A percentile compares a stretch with the other conserved stretches of the same genome.
Evolutionary conservation across 2,888 invertebrate species (phyloP).

Genomic region (Ophraella communa): DNA sequence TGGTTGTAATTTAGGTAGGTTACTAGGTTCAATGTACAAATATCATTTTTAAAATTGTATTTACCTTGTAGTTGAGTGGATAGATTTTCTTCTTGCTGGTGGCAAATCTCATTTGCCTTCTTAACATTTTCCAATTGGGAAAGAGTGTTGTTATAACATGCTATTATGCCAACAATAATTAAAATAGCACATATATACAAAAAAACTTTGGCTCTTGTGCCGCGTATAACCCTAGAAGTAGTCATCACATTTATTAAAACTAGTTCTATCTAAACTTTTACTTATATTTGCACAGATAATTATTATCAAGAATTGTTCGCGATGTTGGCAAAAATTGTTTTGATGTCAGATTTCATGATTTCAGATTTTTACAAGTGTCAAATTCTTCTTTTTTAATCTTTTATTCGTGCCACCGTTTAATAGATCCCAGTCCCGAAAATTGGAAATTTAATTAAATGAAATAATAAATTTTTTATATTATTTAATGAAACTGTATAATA

Average conservation of each 20-base stretch:
- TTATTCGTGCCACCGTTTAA: background rate
- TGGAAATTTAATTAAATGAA: background rate
- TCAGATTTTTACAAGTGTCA: background rate
- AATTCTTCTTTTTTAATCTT: conserved; percentile 2
- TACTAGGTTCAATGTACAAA: too few species aligned
- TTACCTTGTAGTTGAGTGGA: conserved; percentile 67
- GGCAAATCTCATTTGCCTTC: conserved; percentile 63
- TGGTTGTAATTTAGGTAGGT: too few species aligned
- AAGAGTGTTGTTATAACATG: conserved; percentile 66
- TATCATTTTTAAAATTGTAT: background rate
- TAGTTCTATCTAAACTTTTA: conserved; percentile 21
- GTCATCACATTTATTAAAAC: conserved; percentile 58
- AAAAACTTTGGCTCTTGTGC: conserved; percentile 66
- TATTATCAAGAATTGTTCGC: conserved; percentile 7
- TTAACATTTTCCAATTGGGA: conserved; percentile 65
- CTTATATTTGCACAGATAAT: conserved; percentile 23
- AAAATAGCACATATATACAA: conserved; percentile 63
- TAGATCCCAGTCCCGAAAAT: background rate
- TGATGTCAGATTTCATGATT: background rate
- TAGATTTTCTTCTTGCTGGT: conserved; percentile 66
- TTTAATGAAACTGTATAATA: background rate
- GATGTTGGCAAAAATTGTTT: conserved; percentile 23
- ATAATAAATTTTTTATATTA: background rate
- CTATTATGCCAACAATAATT: conserved; percentile 63
- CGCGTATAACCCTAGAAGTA: conserved; percentile 62